Evolutionary conservation across 2,797 vertebrate genomes (phyloP).

Genomic region (Lepidocolaptes lacrymiger): DNA sequence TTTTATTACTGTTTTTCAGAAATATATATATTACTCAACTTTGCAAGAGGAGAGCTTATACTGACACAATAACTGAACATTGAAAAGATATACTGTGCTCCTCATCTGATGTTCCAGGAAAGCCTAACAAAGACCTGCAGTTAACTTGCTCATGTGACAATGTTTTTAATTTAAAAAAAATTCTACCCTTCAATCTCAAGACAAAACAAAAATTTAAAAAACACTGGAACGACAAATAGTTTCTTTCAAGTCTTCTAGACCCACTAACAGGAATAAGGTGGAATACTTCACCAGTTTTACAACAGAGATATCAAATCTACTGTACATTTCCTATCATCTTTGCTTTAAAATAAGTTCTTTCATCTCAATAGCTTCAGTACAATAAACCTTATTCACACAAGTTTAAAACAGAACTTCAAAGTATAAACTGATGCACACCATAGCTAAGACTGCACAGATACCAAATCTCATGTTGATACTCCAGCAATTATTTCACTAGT

Average conservation of each 20-base stretch:
- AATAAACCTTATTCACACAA: neutral
- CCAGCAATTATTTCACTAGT: neutral
- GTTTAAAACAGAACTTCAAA: neutral
- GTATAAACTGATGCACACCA: neutral
- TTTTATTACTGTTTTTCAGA: neutral
- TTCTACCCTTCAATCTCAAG: neutral
- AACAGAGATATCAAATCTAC: neutral
- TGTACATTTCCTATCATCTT: neutral
- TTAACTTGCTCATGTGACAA: neutral
- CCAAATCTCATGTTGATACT: neutral
- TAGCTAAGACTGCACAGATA: neutral
- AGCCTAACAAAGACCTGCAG: neutral
- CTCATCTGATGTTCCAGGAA: neutral
- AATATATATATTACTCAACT: fast-evolving
- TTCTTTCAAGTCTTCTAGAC: neutral
- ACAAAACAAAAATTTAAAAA: neutral
- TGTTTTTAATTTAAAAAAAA: neutral
- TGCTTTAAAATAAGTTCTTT: neutral
- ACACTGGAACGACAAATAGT: neutral
- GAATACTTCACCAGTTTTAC: neutral
- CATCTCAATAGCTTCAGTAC: neutral
- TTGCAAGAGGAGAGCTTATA: neutral
- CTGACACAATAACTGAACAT: neutral
- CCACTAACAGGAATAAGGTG: neutral
- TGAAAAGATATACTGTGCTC: neutral